Conservation (phyloP, 2,113 vertebrate genomes). For the Loxodonta africana region DNA sequence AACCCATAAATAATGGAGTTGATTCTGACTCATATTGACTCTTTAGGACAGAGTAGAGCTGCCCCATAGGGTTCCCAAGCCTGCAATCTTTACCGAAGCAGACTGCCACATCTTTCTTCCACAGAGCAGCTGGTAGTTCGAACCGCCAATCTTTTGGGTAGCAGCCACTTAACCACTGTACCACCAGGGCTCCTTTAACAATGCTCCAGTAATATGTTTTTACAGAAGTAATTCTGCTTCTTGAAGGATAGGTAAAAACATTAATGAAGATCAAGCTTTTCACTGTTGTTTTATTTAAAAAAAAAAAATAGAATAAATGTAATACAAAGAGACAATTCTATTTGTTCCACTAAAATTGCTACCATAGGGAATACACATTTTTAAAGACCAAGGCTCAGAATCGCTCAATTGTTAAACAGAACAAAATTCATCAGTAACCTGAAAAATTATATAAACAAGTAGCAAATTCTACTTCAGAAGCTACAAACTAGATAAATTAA, state of each 20-base stretch:
- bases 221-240: constrained; percentile 1
- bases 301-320: constrained; percentile 66
- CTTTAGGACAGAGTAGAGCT: no score
- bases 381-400: constrained; percentile 65
- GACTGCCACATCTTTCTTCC: no score
- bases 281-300: constrained; percentile 65
- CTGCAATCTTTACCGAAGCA: no score
- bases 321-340: constrained; percentile 62
- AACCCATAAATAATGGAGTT: no score
- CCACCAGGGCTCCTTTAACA: background rate
- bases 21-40: no score
- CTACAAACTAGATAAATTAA: constrained; percentile 74
- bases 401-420: constrained; percentile 69
- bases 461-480: constrained; percentile 66
- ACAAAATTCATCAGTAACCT: constrained; percentile 72
- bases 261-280: constrained; percentile 14
- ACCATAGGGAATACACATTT: constrained; percentile 41
- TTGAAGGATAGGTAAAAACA: background rate
- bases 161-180: no score
- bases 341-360: constrained; percentile 71
- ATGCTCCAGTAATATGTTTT: background rate
- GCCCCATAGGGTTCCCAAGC: no score
- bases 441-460: constrained; percentile 77
- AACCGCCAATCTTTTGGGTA: no score
- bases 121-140: no score